Evolutionary conservation across 2,113 vertebrate genomes (phyloP).

Genomic region (Apodemus sylvaticus): DNA sequence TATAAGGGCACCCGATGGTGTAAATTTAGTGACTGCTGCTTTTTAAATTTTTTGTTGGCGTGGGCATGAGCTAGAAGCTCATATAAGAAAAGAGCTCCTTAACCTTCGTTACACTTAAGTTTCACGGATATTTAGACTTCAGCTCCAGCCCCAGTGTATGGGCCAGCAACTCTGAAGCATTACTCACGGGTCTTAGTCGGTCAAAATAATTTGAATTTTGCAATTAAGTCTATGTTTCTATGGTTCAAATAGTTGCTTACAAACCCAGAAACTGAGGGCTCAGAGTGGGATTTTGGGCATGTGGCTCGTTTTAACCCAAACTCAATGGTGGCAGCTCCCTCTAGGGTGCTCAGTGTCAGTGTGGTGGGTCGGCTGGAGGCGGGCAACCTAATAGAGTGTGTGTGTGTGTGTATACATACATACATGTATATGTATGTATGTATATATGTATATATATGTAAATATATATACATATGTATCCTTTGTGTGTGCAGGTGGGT

Average conservation of each 20-base stretch:
- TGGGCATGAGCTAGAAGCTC: conserved; percentile 44
- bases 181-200: background rate
- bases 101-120: background rate
- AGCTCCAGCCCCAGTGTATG: background rate
- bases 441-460: no score
- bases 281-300: background rate
- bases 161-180: background rate
- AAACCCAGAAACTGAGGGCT: background rate
- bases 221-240: background rate
- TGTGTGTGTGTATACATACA: background rate
- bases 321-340: background rate
- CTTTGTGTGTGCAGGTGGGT: background rate
- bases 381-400: background rate
- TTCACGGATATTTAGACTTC: background rate
- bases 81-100: background rate
- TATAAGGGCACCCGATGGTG: conserved; percentile 45
- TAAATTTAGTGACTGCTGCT: conserved; percentile 46
- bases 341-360: background rate
- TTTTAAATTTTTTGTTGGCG: conserved; percentile 18
- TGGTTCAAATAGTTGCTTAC: background rate
- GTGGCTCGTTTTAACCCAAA: background rate
- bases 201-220: background rate
- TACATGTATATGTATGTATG: no score
- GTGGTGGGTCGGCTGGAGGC: background rate
- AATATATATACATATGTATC: no score